Conservation (phyloP, 2,113 vertebrate species). For the Sinocyclocheilus anshuiensis region DNA sequence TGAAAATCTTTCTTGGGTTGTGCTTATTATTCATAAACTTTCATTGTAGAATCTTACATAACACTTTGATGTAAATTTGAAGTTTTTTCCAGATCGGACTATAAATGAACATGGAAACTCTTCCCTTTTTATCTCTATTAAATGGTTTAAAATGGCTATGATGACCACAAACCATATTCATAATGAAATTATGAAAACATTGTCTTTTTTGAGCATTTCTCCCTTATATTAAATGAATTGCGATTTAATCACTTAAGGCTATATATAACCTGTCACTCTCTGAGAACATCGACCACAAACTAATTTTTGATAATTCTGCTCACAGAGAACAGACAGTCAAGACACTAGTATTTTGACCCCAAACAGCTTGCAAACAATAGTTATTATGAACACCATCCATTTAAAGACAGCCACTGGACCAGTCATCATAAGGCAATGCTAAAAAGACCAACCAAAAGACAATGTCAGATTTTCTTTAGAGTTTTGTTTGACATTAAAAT, state of each 20-base stretch:
- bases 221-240: neutral
- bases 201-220: neutral
- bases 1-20: neutral
- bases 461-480: neutral
- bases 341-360: neutral
- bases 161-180: neutral
- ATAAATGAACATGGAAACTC: neutral
- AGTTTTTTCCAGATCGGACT: neutral
- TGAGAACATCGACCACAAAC: neutral
- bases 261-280: neutral
- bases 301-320: neutral
- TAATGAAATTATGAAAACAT: neutral
- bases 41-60: neutral
- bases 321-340: neutral
- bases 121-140: neutral
- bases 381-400: slow-evolving; percentile 10
- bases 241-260: slow-evolving; percentile 18
- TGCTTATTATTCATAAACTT: neutral
- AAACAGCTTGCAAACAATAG: neutral
- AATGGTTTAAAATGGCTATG: neutral
- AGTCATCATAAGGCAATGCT: slow-evolving; percentile 7
- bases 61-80: neutral
- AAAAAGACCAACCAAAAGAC: slow-evolving; percentile 21
- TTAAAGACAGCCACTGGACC: slow-evolving; percentile 22
- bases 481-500: slow-evolving; percentile 6